Evolutionary conservation across 2,797 vertebrate genomes (phyloP).

Genomic region (Trichosurus vulpecula): DNA sequence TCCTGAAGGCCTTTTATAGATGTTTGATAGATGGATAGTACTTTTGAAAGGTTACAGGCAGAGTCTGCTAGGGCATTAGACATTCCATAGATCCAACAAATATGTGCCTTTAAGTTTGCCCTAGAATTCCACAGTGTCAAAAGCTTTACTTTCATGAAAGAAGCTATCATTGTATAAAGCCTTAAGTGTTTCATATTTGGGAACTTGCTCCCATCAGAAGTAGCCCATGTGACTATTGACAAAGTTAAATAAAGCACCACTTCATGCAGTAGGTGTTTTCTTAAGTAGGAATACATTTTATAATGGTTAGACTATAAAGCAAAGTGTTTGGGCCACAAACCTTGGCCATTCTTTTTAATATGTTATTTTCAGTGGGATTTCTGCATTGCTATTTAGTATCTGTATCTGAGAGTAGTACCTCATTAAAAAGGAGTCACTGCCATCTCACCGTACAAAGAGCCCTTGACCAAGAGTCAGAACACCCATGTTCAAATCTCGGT

Average conservation of each 20-base stretch:
- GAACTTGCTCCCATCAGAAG: not conserved
- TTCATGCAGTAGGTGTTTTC: not conserved
- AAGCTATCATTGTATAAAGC: not conserved
- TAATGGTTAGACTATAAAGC: slow-evolving; percentile 13
- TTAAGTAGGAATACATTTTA: slow-evolving; percentile 23
- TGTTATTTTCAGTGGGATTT: not conserved
- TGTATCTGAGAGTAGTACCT: not conserved
- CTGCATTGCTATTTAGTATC: not conserved
- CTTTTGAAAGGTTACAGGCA: not conserved
- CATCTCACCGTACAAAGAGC: not conserved
- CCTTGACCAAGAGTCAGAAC: not conserved
- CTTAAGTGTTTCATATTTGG: slow-evolving; percentile 40
- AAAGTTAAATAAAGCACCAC: slow-evolving; percentile 22
- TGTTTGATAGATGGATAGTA: not conserved
- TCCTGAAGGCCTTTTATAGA: not conserved
- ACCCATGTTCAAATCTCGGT: not conserved
- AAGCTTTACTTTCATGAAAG: not conserved
- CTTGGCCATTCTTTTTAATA: not conserved
- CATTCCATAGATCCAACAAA: not conserved
- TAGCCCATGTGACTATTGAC: not conserved
- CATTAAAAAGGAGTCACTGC: not conserved
- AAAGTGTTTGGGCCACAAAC: slow-evolving; percentile 9
- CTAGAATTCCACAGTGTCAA: slow-evolving; percentile 9
- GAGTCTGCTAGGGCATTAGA: not conserved
- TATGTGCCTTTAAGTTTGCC: not conserved